Evolutionary conservation across 2,113 vertebrate species (phyloP).

Genomic region (Phyllostomus hastatus): DNA sequence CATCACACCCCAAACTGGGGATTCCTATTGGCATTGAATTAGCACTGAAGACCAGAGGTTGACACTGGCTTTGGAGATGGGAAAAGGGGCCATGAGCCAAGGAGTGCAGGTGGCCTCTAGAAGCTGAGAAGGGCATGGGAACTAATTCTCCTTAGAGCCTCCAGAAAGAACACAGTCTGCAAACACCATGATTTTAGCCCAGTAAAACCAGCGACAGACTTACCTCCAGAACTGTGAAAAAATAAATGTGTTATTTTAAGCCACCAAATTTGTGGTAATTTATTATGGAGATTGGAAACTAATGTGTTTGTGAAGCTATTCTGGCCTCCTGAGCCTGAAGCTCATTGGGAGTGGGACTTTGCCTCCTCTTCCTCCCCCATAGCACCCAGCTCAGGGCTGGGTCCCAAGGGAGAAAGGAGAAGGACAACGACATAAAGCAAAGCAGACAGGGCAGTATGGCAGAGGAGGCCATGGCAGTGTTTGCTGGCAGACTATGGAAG

Average conservation of each 20-base stretch:
- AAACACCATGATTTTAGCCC: neutral
- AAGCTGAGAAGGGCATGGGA: neutral
- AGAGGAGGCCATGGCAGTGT: neutral
- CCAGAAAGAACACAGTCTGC: neutral
- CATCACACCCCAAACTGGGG: neutral
- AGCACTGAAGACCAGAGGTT: neutral
- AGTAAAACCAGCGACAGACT: neutral
- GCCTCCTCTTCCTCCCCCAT: neutral
- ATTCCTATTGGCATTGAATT: neutral
- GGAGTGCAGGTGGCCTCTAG: neutral
- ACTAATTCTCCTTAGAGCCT: neutral
- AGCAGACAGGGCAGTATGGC: fast-evolving
- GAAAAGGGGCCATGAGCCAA: neutral
- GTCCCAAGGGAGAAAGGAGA: neutral
- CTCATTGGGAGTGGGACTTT: neutral
- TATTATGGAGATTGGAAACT: neutral
- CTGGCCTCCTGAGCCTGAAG: neutral
- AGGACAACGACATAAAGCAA: neutral
- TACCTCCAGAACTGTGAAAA: neutral
- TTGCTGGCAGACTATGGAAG: neutral
- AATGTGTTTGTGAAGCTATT: neutral
- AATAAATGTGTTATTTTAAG: neutral
- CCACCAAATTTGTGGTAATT: neutral
- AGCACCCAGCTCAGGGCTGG: neutral
- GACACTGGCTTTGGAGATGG: neutral